A percentile compares a stretch with the other conserved stretches of the same genome.
Evolutionary conservation across 2,888 invertebrate species (phyloP).

Genomic region (Drosophila quinaria): DNA sequence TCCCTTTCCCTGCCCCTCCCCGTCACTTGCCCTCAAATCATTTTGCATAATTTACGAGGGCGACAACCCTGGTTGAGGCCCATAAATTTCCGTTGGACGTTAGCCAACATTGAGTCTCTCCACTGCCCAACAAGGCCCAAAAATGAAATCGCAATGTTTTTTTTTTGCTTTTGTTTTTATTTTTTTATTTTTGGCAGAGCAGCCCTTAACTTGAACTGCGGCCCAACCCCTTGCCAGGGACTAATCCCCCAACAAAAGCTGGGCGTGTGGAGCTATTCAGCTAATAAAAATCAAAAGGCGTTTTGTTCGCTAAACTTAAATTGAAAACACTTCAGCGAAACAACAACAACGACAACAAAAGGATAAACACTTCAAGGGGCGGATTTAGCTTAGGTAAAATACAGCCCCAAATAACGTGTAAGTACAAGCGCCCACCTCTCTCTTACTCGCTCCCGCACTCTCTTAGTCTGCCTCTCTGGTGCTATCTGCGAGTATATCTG

Average conservation of each 20-base stretch:
- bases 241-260: neutral
- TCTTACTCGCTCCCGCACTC: neutral
- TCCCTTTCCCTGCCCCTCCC: neutral
- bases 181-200: constrained; percentile 26
- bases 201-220: constrained; percentile 5
- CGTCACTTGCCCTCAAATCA: constrained; percentile 19
- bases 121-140: constrained; percentile 24
- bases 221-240: neutral
- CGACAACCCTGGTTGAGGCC: constrained; percentile 65
- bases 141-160: constrained; percentile 25
- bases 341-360: constrained; percentile 52
- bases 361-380: constrained; percentile 82
- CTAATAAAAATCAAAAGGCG: constrained; percentile 83
- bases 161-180: constrained; percentile 20
- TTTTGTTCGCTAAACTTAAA: constrained; percentile 85
- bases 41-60: constrained; percentile 76
- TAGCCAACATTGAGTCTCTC: constrained; percentile 32
- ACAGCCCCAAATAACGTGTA: constrained; percentile 38
- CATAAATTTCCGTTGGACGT: constrained; percentile 61
- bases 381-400: constrained; percentile 78
- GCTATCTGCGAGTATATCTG: constrained; percentile 6
- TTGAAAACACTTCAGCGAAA: constrained; percentile 85
- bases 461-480: neutral
- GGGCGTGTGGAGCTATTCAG: constrained; percentile 51
- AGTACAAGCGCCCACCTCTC: constrained; percentile 9